Conservation (phyloP, 2,888 invertebrate species). For the Pterostichus niger region DNA sequence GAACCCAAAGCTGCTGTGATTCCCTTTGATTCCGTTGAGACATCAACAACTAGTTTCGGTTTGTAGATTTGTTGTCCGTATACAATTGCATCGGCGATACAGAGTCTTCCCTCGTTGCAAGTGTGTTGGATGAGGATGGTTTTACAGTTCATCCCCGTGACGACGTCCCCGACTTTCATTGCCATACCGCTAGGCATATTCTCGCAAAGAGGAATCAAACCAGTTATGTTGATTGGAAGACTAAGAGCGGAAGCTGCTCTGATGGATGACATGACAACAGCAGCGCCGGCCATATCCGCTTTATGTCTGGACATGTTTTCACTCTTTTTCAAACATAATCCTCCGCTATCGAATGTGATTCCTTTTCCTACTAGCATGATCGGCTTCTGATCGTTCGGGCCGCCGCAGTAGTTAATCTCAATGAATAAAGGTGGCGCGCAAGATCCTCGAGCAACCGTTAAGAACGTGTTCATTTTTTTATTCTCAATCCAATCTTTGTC, state of each 20-base stretch:
- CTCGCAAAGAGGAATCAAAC: constrained; percentile 76
- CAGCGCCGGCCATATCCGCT: constrained; percentile 83
- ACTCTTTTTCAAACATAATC: constrained; percentile 75
- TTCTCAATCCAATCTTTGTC: constrained; percentile 83
- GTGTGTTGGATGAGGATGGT: constrained; percentile 82
- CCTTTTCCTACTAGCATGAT: constrained; percentile 85
- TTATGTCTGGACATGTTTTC: constrained; percentile 74
- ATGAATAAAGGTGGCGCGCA: constrained; percentile 83
- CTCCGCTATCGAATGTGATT: constrained; percentile 81
- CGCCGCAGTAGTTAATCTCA: constrained; percentile 82
- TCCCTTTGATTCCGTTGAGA: constrained; percentile 79
- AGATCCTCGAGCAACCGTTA: constrained; percentile 85
- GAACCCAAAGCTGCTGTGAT: constrained; percentile 79
- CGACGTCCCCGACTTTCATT: constrained; percentile 79
- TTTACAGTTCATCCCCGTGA: constrained; percentile 80
- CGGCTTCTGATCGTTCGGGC: constrained; percentile 77
- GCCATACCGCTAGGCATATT: constrained; percentile 81
- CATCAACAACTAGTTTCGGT: constrained; percentile 83
- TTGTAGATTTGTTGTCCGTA: constrained; percentile 78
- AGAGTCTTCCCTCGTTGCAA: constrained; percentile 78
- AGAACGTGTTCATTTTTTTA: constrained; percentile 83
- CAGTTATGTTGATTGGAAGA: constrained; percentile 79
- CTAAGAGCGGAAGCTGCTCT: constrained; percentile 79
- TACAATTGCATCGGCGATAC: constrained; percentile 74
- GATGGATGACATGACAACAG: constrained; percentile 79